phyloP scores from a whole-genome alignment of 2,113 vertebrate genomes.

The Syrrhaptes paradoxus region DNA sequence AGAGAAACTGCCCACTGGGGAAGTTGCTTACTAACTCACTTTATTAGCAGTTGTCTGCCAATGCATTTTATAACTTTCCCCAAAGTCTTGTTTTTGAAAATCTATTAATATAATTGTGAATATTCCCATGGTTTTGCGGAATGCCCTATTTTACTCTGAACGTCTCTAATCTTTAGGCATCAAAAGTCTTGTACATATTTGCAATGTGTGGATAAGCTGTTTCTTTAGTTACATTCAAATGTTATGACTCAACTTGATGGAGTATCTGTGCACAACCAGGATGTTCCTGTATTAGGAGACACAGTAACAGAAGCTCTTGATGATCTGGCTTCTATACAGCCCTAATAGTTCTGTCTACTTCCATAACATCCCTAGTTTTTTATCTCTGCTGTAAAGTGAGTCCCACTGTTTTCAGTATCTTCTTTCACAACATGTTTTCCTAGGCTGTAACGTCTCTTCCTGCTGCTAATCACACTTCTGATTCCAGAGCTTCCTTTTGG shows the following conservation, averaged over 20 bases:
- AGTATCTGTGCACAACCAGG: background rate
- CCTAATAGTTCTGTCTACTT: background rate
- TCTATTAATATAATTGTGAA: background rate
- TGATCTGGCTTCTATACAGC: background rate
- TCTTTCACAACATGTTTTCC: background rate
- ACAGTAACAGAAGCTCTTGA: background rate
- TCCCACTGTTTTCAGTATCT: background rate
- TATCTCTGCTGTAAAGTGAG: background rate
- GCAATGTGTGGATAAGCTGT: background rate
- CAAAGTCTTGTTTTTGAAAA: constrained; percentile 17
- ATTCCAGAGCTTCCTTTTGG: constrained; percentile 22
- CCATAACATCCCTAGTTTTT: background rate
- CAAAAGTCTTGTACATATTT: background rate
- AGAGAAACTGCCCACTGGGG: background rate
- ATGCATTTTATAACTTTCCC: background rate
- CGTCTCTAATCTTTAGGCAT: background rate
- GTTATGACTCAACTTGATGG: background rate
- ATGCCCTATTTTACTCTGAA: background rate
- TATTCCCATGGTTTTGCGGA: constrained; percentile 1
- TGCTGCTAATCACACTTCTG: constrained; percentile 20
- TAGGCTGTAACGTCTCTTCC: constrained; percentile 26
- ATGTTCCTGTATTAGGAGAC: background rate
- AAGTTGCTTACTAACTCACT: constrained; percentile 28
- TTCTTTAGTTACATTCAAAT: background rate
- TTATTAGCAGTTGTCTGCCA: constrained; percentile 40